Evolutionary conservation across 1,140 invertebrate genomes (phyloP).

Genomic region (Tetramorium parvispinum): DNA sequence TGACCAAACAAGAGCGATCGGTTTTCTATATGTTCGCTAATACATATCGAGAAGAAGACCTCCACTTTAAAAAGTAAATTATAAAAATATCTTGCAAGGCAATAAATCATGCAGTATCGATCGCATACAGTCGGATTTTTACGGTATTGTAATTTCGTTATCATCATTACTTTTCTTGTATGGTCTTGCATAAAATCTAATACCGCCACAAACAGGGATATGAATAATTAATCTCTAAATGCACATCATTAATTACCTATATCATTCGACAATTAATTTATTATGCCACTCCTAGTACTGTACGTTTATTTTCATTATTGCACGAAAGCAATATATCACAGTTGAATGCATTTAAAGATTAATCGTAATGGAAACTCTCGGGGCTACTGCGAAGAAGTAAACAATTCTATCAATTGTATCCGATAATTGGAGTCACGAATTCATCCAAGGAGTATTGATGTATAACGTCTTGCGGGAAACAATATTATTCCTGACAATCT

Average conservation of each 20-base stretch:
- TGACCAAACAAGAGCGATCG: conserved; percentile 2
- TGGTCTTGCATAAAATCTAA: conserved; percentile 27
- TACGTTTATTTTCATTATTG: not conserved
- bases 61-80: conserved; percentile 27
- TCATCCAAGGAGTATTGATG: conserved; percentile 21
- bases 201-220: conserved; percentile 3
- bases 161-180: conserved; percentile 44
- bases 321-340: not conserved
- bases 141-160: conserved; percentile 9
- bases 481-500: conserved; percentile 30
- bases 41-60: conserved; percentile 6
- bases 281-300: not conserved
- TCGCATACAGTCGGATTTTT: conserved; percentile 36
- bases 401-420: conserved; percentile 23
- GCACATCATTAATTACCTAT: not conserved
- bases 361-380: conserved; percentile 30
- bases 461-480: not conserved
- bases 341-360: conserved; percentile 37
- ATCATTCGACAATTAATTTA: not conserved
- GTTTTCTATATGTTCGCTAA: conserved; percentile 28
- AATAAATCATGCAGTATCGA: conserved; percentile 38
- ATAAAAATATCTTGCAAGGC: conserved; percentile 42
- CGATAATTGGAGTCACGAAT: conserved; percentile 24
- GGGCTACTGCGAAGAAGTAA: conserved; percentile 1
- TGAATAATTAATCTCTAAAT: conserved; percentile 39